Base-by-base conservation (phyloP, 1,140 invertebrate species). In the Ceratina australensis region DNA sequence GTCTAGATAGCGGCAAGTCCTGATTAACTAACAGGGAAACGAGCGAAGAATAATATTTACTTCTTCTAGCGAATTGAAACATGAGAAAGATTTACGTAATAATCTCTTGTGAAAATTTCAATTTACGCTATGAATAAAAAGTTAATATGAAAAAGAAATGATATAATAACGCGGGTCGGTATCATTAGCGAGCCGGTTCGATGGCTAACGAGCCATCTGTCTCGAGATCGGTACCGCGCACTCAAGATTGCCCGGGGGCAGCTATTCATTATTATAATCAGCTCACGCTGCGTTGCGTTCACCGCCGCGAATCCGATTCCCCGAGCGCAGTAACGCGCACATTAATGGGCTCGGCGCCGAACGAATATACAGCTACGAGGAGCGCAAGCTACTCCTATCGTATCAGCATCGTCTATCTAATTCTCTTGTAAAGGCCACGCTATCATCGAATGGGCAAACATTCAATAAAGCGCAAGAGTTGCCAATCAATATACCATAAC, bases 261-360 rank as follows among this genome's bases (percentile, higher is more conserved):
- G 79, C 76, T 72, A 82, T 85, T 75, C 83, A 82, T 85, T 85
- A 82, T 77, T 72, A 79, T 85, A 85, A 85, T 85, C 84, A 85
- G 80, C 74, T 72, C 72, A 57, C 33, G 28, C 3, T 33, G 50
- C 56, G 52, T 65, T 77, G 54, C 47, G 33, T 42, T 42, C 33
- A 10, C 33, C 33, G 10, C 7, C 33, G 33, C 50, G 49, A 60
- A 72, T 82, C 68, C 67, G 50, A 81, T 77, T 81, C 24, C 59
- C 72, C 20, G 20, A 52, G 33, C 33, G 33, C 33, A 42, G 16
- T 49, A 50, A 33, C 54, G 57, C 18, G 12, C 33, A 52, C 61
- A 56, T 63, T 78, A 75, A 75, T 60, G 73, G 54, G 15, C 54
- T 42, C 54, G 68, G 68, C 56, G 20, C 22, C 66, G 26, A 15